Conservation (phyloP, 2,797 vertebrate genomes). For the Schizopygopsis malacanthus region DNA sequence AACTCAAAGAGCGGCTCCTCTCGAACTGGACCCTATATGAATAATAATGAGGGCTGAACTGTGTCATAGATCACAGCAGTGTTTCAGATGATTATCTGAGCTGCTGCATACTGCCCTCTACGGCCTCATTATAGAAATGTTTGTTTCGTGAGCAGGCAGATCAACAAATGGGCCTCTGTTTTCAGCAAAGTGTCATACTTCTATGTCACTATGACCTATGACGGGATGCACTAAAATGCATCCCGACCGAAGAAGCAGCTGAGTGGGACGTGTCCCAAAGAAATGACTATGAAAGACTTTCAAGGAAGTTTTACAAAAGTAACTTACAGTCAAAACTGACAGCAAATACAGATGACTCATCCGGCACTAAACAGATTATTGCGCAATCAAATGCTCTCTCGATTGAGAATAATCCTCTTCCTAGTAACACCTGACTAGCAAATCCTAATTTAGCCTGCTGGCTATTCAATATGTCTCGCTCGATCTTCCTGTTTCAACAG, state of each 20-base stretch:
- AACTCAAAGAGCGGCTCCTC: constrained; percentile 84
- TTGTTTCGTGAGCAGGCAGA: constrained; percentile 82
- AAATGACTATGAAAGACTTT: neutral
- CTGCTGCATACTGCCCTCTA: constrained; percentile 79
- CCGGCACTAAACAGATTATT: neutral
- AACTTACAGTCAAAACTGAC: neutral
- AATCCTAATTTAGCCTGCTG: neutral
- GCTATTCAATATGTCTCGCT: neutral
- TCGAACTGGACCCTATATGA: constrained; percentile 82
- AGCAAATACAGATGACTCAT: neutral
- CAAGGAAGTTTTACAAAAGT: neutral
- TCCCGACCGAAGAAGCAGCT: neutral
- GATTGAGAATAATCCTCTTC: neutral
- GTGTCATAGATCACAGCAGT: constrained; percentile 88
- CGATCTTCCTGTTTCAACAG: neutral
- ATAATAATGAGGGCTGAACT: constrained; percentile 89
- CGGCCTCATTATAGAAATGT: constrained; percentile 92
- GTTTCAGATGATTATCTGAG: constrained; percentile 90
- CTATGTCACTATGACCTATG: neutral
- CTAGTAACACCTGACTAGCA: neutral
- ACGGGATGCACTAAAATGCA: too few relatives aligned
- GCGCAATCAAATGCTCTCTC: neutral
- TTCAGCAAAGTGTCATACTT: neutral
- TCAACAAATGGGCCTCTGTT: constrained; percentile 71
- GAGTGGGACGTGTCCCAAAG: neutral